phyloP scores from a whole-genome alignment of 2,113 vertebrate species.

The Epinephelus fuscoguttatus region DNA sequence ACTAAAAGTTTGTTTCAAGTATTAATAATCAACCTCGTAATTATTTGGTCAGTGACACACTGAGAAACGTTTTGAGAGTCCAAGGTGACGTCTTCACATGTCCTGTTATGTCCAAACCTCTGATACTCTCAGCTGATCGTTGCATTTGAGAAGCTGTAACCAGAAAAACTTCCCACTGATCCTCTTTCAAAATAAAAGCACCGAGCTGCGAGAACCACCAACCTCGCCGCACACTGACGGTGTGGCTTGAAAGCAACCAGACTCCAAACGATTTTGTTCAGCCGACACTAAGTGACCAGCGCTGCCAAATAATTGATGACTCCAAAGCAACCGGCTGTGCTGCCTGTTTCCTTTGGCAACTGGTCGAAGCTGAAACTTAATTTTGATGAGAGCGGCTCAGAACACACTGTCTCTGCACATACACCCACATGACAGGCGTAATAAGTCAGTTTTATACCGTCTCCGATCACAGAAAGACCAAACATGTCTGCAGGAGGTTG shows the following conservation, averaged over 20 bases:
- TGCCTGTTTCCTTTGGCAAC: slow-evolving; percentile 45
- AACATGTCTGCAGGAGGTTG: slow-evolving; percentile 29
- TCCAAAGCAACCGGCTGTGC: slow-evolving; percentile 16
- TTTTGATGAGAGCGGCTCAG: slow-evolving; percentile 6
- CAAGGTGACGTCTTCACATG: too few species aligned
- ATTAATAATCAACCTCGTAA: too few species aligned
- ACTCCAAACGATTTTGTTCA: slow-evolving; percentile 47
- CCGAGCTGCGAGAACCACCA: background rate
- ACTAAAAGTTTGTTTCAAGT: too few species aligned
- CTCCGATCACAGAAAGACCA: background rate
- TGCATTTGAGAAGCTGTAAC: too few species aligned
- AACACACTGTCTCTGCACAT: background rate
- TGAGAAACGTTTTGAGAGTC: too few species aligned
- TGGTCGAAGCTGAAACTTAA: background rate
- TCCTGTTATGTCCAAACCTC: too few species aligned
- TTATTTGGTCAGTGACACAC: too few species aligned
- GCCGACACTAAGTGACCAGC: slow-evolving; percentile 21
- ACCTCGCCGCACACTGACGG: background rate
- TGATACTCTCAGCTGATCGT: too few species aligned
- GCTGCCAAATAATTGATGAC: slow-evolving; percentile 55
- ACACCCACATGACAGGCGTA: background rate
- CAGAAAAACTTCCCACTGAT: background rate
- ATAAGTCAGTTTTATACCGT: background rate
- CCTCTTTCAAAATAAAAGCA: slow-evolving; percentile 33
- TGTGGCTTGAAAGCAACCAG: slow-evolving; percentile 42